These are phyloP conservation scores for Ellobium chinense DNA, from an alignment of 2,888 invertebrate species.

Conservation along the genomic window DNA sequence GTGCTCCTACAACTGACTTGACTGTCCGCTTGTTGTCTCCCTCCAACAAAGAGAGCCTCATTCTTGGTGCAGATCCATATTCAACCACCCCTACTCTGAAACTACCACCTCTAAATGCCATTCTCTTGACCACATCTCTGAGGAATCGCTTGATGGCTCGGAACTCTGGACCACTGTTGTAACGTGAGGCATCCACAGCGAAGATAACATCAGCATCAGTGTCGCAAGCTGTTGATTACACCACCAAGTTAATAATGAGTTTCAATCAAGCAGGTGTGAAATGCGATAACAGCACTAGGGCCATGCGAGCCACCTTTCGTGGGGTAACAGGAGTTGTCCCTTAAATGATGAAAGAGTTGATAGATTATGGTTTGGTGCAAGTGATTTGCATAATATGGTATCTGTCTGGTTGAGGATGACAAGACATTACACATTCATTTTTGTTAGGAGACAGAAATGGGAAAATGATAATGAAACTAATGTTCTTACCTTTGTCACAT, in stretches of 20 bases:
- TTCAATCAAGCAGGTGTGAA: no score
- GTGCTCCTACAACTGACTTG: slow-evolving; percentile 59
- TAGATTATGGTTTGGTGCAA: no score
- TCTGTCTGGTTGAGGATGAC: no score
- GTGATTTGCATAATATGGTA: no score
- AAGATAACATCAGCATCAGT: slow-evolving; percentile 71
- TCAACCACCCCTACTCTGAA: slow-evolving; percentile 70
- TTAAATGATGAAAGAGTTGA: no score
- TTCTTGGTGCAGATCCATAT: slow-evolving; percentile 61
- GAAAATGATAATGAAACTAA: no score
- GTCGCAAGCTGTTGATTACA: slow-evolving; percentile 61
- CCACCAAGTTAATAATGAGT: no score
- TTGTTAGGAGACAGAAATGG: no score
- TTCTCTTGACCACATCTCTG: slow-evolving; percentile 62
- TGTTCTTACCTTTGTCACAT: slow-evolving; percentile 69
- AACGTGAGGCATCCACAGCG: slow-evolving; percentile 73
- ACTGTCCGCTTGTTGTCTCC: slow-evolving; percentile 63
- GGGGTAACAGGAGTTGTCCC: no score
- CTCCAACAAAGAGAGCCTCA: slow-evolving; percentile 57
- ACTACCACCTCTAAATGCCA: slow-evolving; percentile 66
- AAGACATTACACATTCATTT: no score
- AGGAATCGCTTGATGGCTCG: slow-evolving; percentile 66
- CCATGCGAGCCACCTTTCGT: no score
- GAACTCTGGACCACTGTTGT: slow-evolving; percentile 65
- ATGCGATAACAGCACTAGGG: no score